Base-by-base conservation (phyloP, 2,888 invertebrate genomes). In the Andrena haemorrhoa region DNA sequence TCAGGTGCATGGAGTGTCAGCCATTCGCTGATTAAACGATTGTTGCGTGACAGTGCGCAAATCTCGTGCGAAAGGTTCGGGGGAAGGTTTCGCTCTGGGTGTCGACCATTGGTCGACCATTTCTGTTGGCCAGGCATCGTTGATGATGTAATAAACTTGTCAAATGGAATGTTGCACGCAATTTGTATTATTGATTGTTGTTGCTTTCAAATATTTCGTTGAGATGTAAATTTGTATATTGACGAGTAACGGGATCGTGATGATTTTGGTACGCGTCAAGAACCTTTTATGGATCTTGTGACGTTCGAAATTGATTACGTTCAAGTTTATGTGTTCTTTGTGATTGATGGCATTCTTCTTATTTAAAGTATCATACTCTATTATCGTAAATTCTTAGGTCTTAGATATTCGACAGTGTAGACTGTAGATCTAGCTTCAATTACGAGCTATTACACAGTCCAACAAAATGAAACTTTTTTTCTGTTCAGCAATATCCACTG, bases 21-120 rank as follows among this genome's bases (percentile, higher is more conserved):
- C 51, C 51, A 69, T 81, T 82, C 60, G 63, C 69, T 69, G 75
- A 47, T 60, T 66, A 75, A 72, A 69, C 49, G 60, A 73, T 69
- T 71, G 56, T 33, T 65, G 47, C 8, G 16, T 58, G 60, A 51
- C 23, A 23, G 2, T 26, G 35, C 26, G 8, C 26, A n/a, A 8
- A 51, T 16, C n/a, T 68, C 20, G 61, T 3, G n/a, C 47, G 23
- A 49, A 5, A 61, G 3, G 26, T 47, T 65, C 12, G 33, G 6
- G 33, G 6, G 41, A 41, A 16, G 41, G 1, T 41, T 12, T 41
- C 12, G 41, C 12, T 12, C 41, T 12, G 41, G 35, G 26, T 12
- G n/a, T 53, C 41, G 3, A n/a, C 31, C 35, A 12, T 12, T 5
- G n/a, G 31, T 12, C 20, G 10, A 35, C 12, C 41, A 63, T 20